These are phyloP conservation scores for Sarcophaga carnaria DNA, from an alignment of 2,888 invertebrate genomes.

Conservation along the genomic window DNA sequence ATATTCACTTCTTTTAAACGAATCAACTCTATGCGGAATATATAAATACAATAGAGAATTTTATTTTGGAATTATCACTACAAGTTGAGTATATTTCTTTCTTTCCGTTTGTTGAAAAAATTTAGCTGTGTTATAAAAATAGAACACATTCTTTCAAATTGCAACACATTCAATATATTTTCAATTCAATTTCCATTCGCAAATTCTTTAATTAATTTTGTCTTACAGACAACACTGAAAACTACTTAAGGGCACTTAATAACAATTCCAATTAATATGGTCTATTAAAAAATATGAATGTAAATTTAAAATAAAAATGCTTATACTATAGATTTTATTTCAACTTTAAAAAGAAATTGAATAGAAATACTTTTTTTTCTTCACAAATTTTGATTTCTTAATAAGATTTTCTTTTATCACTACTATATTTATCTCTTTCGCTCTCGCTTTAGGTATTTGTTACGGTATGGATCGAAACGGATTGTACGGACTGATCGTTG, in stretches of 20 bases:
- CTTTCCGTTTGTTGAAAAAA: constrained; percentile 68
- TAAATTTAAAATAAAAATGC: constrained; percentile 1
- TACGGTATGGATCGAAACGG: constrained; percentile 64
- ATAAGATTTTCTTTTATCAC: constrained; percentile 41
- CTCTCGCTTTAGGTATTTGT: constrained; percentile 72
- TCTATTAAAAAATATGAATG: not conserved
- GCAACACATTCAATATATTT: constrained; percentile 56
- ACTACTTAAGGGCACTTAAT: not conserved
- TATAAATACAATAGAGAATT: constrained; percentile 37
- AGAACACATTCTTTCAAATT: constrained; percentile 74
- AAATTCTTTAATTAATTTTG: constrained; percentile 28
- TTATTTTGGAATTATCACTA: constrained; percentile 74
- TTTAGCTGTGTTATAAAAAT: constrained; percentile 80
- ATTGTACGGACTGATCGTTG: constrained; percentile 57
- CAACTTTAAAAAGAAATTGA: constrained; percentile 40
- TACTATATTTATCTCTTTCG: constrained; percentile 77
- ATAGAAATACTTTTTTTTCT: constrained; percentile 39
- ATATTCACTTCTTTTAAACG: constrained; percentile 35
- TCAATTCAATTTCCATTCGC: constrained; percentile 20
- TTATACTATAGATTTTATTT: constrained; percentile 3
- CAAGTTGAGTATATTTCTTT: constrained; percentile 25
- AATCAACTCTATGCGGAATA: constrained; percentile 13
- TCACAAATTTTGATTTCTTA: constrained; percentile 59
- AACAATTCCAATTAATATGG: not conserved
- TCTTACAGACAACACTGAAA: constrained; percentile 14